Evolutionary conservation across 1,140 invertebrate species (phyloP).

Genomic region (Rhagoletis pomonella): DNA sequence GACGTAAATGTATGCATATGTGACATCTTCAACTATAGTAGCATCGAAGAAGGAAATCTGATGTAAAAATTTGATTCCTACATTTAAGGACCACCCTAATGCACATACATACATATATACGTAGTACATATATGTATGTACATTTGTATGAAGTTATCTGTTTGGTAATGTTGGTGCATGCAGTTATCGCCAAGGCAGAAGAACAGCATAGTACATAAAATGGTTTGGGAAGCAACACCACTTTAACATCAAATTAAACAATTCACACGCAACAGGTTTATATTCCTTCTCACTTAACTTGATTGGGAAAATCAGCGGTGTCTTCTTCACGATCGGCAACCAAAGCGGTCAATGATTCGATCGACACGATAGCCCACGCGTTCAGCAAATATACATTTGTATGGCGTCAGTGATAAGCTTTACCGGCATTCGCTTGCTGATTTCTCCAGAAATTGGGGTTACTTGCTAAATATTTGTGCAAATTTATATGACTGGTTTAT

Average conservation of each 20-base stretch:
- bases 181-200: neutral
- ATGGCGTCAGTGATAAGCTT: neutral
- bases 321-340: neutral
- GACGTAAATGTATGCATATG: no score
- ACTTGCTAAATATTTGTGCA: neutral
- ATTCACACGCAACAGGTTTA: constrained; percentile 59
- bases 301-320: neutral
- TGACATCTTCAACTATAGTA: no score
- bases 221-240: neutral
- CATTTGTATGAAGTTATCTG: neutral
- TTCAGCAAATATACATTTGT: neutral
- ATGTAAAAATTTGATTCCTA: no score
- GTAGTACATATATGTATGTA: neutral
- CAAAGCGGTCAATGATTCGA: constrained; percentile 1
- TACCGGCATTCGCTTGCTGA: neutral
- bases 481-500: neutral
- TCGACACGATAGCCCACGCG: neutral
- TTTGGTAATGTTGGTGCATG: neutral
- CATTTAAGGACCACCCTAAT: no score
- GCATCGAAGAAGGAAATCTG: no score
- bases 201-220: neutral
- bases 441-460: constrained; percentile 17
- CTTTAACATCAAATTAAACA: neutral
- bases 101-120: no score
- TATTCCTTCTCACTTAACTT: neutral